A percentile compares a stretch with the other conserved stretches of the same genome.
Evolutionary conservation across 35 echinoderm and acorn worm species (phyloP).

Genomic region (Hemicentrotus pulcherrimus): DNA sequence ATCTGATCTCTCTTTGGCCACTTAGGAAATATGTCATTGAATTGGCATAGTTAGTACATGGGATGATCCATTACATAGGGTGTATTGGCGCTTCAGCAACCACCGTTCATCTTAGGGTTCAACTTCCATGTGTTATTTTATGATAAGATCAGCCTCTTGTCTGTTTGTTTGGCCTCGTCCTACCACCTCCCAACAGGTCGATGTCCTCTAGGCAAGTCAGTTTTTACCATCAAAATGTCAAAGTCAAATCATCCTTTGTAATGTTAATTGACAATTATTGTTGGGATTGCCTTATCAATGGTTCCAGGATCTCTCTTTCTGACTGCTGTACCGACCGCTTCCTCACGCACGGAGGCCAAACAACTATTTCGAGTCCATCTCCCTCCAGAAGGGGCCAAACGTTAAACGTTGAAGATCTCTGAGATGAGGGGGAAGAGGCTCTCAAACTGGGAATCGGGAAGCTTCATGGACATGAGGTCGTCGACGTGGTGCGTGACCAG

Average conservation of each 20-base stretch:
- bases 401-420: constrained; percentile 98
- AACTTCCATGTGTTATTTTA: neutral
- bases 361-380: neutral
- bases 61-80: neutral
- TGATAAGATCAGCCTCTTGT: constrained; percentile 10
- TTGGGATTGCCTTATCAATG: neutral
- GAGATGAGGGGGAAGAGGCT: constrained; percentile 95
- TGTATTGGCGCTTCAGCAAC: neutral
- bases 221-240: neutral
- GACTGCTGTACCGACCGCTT: neutral
- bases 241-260: neutral
- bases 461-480: constrained; percentile 97
- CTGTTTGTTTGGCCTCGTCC: neutral
- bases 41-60: neutral
- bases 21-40: neutral
- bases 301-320: neutral
- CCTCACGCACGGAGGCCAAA: neutral
- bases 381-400: neutral
- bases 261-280: neutral
- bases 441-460: constrained; percentile 94
- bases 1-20: neutral
- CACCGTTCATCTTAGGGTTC: neutral
- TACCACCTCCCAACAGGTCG: neutral
- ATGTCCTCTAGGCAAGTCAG: neutral
- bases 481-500: constrained; percentile 91